Conservation (phyloP, 2,113 vertebrate species). For the Ophiodon elongatus region DNA sequence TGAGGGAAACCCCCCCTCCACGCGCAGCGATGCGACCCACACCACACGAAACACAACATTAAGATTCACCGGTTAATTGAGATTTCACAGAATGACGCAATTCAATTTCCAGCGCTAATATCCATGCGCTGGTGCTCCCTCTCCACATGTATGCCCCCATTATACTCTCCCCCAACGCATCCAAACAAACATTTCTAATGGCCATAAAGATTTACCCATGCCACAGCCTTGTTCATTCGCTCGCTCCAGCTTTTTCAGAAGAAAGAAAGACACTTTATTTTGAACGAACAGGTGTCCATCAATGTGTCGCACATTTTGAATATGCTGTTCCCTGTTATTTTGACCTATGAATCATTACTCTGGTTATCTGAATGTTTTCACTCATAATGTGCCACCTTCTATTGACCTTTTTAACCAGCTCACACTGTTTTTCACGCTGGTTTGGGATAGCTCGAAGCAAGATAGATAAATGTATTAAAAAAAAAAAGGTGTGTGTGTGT, state of each 20-base stretch:
- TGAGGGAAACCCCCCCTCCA: neutral
- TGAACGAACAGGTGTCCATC: slow-evolving; percentile 32
- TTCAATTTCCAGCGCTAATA: slow-evolving; percentile 18
- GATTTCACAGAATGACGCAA: slow-evolving; percentile 46
- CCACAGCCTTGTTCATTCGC: neutral
- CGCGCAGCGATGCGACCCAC: neutral
- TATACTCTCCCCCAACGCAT: neutral
- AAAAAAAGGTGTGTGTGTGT: neutral
- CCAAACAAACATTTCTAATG: neutral
- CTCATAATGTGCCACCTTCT: slow-evolving; percentile 1
- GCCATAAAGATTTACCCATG: neutral
- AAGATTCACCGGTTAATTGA: slow-evolving; percentile 17
- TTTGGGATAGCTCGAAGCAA: neutral
- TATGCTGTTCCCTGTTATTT: slow-evolving; percentile 7
- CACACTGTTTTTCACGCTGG: neutral
- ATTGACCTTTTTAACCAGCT: slow-evolving; percentile 8
- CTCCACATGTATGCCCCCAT: neutral
- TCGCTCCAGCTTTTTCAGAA: neutral
- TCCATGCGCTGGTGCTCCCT: neutral
- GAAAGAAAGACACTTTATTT: neutral
- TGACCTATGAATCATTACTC: slow-evolving; percentile 56
- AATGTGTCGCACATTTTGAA: slow-evolving; percentile 30
- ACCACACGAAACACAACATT: neutral
- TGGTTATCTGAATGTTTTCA: slow-evolving; percentile 36
- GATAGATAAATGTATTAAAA: neutral